These are phyloP conservation scores for Drosophila carrolli DNA, from an alignment of 1,140 invertebrate genomes.

Conservation along the genomic window DNA sequence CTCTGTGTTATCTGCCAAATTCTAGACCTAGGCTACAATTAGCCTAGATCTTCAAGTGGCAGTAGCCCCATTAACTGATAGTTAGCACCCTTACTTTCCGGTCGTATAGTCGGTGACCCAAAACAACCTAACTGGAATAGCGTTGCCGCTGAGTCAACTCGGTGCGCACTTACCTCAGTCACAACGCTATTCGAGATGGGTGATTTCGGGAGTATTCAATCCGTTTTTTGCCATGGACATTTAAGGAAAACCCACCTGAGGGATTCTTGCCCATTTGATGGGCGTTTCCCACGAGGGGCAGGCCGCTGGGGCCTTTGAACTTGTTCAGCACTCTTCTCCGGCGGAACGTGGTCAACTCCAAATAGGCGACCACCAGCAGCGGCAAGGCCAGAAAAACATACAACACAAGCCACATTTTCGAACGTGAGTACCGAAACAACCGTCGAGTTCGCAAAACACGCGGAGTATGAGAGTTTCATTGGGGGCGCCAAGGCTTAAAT, in stretches of 20 bases:
- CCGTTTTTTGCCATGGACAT: not conserved
- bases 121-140: slow-evolving; percentile 56
- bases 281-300: slow-evolving; percentile 72
- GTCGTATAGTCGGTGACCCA: slow-evolving; percentile 18
- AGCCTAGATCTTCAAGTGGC: slow-evolving; percentile 5
- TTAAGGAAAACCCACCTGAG: slow-evolving; percentile 48
- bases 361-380: slow-evolving; percentile 40
- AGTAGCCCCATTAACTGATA: slow-evolving; percentile 10
- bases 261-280: slow-evolving; percentile 74
- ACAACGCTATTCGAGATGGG: slow-evolving; percentile 73
- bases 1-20: slow-evolving; percentile 5
- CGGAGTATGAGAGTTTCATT: slow-evolving; percentile 14
- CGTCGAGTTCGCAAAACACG: not conserved
- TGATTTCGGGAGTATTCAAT: slow-evolving; percentile 16
- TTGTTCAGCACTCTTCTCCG: slow-evolving; percentile 48
- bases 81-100: slow-evolving; percentile 1
- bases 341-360: slow-evolving; percentile 51
- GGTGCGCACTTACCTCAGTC: slow-evolving; percentile 46
- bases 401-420: slow-evolving; percentile 62
- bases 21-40: not conserved
- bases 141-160: slow-evolving; percentile 50
- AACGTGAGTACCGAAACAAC: not conserved
- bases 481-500: slow-evolving; percentile 35
- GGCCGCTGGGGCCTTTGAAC: slow-evolving; percentile 51
- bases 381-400: slow-evolving; percentile 57